Evolutionary conservation across 2,113 vertebrate species (phyloP).

Genomic region (Pelobates fuscus): DNA sequence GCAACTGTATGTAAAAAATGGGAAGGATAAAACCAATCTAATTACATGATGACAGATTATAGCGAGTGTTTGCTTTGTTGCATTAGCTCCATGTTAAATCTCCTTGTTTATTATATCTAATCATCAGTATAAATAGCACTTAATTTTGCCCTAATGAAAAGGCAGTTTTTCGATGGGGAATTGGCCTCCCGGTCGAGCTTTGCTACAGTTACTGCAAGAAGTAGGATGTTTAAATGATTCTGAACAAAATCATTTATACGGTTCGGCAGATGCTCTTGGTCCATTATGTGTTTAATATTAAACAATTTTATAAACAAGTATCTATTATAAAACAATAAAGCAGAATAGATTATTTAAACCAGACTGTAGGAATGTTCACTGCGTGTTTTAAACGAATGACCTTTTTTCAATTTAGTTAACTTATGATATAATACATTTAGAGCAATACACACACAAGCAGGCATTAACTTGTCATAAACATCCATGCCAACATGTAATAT

Average conservation of each 20-base stretch:
- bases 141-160: constrained; percentile 36
- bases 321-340: background rate
- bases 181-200: constrained; percentile 15
- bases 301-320: background rate
- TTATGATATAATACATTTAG: too few relatives aligned
- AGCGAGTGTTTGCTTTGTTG: background rate
- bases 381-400: too few relatives aligned
- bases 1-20: background rate
- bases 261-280: background rate
- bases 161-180: constrained; percentile 18
- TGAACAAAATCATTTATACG: background rate
- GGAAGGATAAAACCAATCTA: background rate
- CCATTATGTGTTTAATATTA: background rate
- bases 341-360: background rate
- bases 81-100: background rate
- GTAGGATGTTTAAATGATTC: constrained; percentile 1
- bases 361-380: background rate
- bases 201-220: background rate
- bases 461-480: too few relatives aligned
- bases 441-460: too few relatives aligned
- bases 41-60: constrained; percentile 31
- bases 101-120: constrained; percentile 25
- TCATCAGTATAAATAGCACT: constrained; percentile 22
- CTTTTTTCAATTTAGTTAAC: too few relatives aligned
- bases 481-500: too few relatives aligned